A percentile compares a stretch with the other conserved stretches of the same genome.
These are phyloP conservation scores for Lucilia sericata DNA, from an alignment of 1,140 invertebrate genomes.

Conservation along the genomic window DNA sequence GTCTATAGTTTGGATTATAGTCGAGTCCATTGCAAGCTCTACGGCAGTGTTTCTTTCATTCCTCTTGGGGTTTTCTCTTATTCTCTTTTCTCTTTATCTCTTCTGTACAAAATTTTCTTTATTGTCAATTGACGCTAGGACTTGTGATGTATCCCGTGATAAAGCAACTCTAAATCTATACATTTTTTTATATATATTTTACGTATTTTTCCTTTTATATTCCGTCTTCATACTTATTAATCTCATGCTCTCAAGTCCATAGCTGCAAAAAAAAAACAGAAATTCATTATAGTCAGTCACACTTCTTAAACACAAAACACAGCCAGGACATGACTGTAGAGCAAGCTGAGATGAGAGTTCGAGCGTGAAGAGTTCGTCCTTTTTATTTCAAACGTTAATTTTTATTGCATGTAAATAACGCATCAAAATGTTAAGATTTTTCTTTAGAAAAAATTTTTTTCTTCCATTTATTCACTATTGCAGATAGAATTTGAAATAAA, in stretches of 20 bases:
- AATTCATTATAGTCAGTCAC: neutral
- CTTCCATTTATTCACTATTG: neutral
- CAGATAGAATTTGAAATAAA: neutral
- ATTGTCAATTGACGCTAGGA: neutral
- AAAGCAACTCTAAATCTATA: neutral
- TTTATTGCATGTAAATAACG: conserved; percentile 60
- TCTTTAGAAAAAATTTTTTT: neutral
- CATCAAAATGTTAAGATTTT: conserved; percentile 29
- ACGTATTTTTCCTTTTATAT: neutral
- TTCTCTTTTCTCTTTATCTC: too few species aligned
- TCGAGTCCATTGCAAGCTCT: too few species aligned
- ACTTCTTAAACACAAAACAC: neutral
- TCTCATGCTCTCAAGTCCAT: neutral
- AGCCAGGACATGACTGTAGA: neutral
- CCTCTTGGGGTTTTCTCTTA: too few species aligned
- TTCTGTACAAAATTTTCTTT: neutral
- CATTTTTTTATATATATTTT: neutral
- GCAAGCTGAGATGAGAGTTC: too few species aligned
- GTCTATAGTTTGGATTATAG: too few species aligned
- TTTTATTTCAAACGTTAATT: conserved; percentile 53
- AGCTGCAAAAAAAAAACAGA: neutral
- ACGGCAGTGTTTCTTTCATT: too few species aligned
- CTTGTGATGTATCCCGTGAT: neutral
- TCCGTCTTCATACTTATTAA: neutral
- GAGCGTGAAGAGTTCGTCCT: neutral